Evolutionary conservation across 1,140 invertebrate genomes (phyloP).

Genomic region (Nephila pilipes): DNA sequence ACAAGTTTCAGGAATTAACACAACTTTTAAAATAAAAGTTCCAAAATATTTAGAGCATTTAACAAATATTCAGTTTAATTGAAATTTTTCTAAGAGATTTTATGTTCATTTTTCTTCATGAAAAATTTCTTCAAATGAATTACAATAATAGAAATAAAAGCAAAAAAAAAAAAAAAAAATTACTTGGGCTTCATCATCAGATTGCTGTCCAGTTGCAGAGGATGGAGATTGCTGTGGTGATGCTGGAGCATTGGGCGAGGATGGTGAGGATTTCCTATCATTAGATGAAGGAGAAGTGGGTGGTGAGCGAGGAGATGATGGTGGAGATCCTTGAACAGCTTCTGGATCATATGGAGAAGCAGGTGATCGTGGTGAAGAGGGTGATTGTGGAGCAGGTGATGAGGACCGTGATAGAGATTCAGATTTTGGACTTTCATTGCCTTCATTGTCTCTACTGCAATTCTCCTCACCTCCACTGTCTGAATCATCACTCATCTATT

Average conservation of each 20-base stretch:
- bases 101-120: no score
- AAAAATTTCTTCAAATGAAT: no score
- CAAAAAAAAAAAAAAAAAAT: background rate
- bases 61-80: no score
- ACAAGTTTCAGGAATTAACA: no score
- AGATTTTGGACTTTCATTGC: background rate
- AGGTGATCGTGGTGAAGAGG: constrained; percentile 6
- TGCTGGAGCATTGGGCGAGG: constrained; percentile 8
- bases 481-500: constrained; percentile 32
- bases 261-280: constrained; percentile 6
- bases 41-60: no score
- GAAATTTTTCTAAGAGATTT: no score
- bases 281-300: background rate
- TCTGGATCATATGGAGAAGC: background rate
- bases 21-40: no score
- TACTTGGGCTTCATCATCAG: constrained; percentile 62
- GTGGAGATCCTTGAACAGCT: constrained; percentile 2
- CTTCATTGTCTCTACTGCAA: background rate
- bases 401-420: background rate
- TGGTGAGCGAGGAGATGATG: constrained; percentile 8
- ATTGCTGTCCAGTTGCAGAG: constrained; percentile 33
- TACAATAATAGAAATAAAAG: no score
- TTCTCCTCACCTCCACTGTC: constrained; percentile 55
- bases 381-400: constrained; percentile 36
- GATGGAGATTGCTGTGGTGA: constrained; percentile 35